Evolutionary conservation across 2,113 vertebrate species (phyloP), one percentile per base, ranked within the genome.

Genomic region (Microcebus lehilahytsara): DNA sequence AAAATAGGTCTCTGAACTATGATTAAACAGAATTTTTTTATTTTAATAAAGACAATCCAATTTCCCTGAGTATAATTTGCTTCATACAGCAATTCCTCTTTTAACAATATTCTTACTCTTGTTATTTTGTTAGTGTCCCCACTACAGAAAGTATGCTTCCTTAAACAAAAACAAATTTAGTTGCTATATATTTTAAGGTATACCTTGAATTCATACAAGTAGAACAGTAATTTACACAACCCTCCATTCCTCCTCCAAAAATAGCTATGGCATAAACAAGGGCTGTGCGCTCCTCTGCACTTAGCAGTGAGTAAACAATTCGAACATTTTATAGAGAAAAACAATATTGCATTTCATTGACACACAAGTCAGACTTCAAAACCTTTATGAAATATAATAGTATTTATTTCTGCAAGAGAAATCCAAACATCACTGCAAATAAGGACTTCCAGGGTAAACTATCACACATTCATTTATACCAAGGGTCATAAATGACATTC

Each of bases 391-490:
- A 95, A 78, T 64, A 72, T 19, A 62, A 10, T 56, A 56, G 32
- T 22, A 62, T 64, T 85, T 71, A 30, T 74, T 93, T 89, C 66
- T 89, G 20, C 32, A 80, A 89, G 34, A 96, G 49, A 95, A 97
- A 94, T 27, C 27, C n/a, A 87, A 79, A 69, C 37, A n/a, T 71
- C 49, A 53, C 75, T 69, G 74, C 20, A 94, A 74, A 88, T 9
- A 37, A 42, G 13, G 51, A 91, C 72, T 37, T 66, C 19, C 9
- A 56, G 19, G 40, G 25, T 81, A 19, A 93, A 60, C 32, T 40
- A 85, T 25, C 81, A 89, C 6, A 53, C 9, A 58, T 9, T 92
- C 78, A 62, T 49, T 92, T 46, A 90, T 12, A 69, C 8, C 64
- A 67, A 78, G 19, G 27, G 62, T 64, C 23, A 37, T 3, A 46